Percentiles rank a stretch among this genome's conserved stretches.
Evolutionary conservation across 2,888 invertebrate genomes (phyloP).

Genomic region (Calameuta filiformis): DNA sequence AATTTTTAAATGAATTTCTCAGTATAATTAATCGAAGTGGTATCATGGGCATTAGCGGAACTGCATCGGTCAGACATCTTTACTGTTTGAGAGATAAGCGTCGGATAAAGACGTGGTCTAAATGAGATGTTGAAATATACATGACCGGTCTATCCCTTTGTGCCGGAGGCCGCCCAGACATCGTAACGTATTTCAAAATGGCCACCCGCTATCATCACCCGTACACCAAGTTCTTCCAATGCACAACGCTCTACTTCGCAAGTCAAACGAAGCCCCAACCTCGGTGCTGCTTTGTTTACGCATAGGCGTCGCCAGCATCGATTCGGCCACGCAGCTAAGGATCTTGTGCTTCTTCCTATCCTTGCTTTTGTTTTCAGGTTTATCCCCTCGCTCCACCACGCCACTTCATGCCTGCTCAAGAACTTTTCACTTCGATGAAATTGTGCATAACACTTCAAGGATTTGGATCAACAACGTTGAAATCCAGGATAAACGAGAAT

Average conservation of each 20-base stretch:
- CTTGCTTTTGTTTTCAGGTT: background rate
- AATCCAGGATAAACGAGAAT: background rate
- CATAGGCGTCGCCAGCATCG: background rate
- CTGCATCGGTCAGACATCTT: background rate
- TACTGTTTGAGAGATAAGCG: constrained; percentile 12
- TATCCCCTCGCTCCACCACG: background rate
- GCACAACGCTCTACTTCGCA: background rate
- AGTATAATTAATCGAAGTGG: background rate
- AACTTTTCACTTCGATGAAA: background rate
- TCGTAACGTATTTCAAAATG: constrained; percentile 1
- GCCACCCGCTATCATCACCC: background rate
- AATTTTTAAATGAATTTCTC: background rate
- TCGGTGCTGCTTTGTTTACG: background rate
- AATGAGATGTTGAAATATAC: constrained; percentile 25
- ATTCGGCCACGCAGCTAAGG: background rate
- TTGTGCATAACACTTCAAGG: background rate
- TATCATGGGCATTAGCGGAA: background rate
- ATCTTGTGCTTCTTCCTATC: background rate
- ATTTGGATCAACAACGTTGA: background rate
- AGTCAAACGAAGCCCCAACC: background rate
- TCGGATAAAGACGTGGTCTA: constrained; percentile 17
- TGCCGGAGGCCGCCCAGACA: constrained; percentile 3
- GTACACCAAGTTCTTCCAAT: background rate
- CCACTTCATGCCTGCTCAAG: background rate
- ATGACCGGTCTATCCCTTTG: constrained; percentile 17